phyloP scores from a whole-genome alignment of 64 coral and sea anemone species.

The Actinia equina region DNA sequence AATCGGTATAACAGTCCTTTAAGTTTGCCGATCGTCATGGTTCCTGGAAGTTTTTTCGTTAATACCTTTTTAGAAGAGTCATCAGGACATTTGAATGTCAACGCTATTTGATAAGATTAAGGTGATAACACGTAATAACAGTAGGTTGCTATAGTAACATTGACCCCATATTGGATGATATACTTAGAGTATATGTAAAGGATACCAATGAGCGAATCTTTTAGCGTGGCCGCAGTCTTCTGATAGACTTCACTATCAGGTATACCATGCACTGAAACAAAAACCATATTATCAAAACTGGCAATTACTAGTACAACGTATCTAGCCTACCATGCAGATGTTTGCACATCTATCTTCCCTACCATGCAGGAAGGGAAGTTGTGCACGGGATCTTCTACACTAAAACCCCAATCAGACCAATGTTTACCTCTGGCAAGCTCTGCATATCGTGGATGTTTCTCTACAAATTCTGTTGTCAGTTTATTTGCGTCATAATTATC shows the following conservation, averaged over 20 bases:
- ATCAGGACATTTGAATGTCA: constrained; percentile 80
- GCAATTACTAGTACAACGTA: too few relatives aligned
- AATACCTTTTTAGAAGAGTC: constrained; percentile 66
- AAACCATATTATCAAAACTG: not conserved
- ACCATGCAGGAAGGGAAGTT: too few relatives aligned
- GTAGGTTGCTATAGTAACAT: not conserved
- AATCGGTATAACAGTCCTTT: constrained; percentile 77
- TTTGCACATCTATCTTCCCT: too few relatives aligned
- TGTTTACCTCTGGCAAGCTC: constrained; percentile 38
- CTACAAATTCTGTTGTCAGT: constrained; percentile 24
- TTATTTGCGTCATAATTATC: not conserved
- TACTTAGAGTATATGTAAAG: constrained; percentile 12
- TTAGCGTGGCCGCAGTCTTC: constrained; percentile 48
- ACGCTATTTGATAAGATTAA: constrained; percentile 34
- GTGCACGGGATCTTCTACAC: too few relatives aligned
- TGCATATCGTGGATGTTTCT: constrained; percentile 52
- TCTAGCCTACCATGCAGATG: too few relatives aligned
- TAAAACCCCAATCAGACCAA: too few relatives aligned
- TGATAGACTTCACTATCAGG: constrained; percentile 35
- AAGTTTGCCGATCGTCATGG: constrained; percentile 91
- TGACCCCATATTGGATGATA: not conserved
- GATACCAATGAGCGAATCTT: constrained; percentile 89
- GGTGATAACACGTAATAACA: not conserved
- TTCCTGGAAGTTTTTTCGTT: constrained; percentile 87
- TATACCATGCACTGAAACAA: constrained; percentile 67